phyloP scores from a whole-genome alignment of 2,113 vertebrate genomes.

The Hiodon alosoides region DNA sequence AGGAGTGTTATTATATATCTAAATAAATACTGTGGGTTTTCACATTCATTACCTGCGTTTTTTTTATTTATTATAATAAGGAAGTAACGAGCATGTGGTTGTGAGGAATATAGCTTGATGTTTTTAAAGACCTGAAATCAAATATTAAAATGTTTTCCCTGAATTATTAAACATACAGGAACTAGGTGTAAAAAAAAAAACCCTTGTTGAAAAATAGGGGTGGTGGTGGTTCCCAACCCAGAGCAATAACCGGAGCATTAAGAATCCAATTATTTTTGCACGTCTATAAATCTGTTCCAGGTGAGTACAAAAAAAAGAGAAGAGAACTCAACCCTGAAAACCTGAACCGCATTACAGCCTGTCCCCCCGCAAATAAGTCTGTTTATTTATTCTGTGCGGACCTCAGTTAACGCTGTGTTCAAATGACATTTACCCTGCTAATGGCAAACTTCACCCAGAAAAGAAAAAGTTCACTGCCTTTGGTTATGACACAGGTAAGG shows the following conservation, averaged over 20 bases:
- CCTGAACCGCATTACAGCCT: not conserved
- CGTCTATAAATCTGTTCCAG: not conserved
- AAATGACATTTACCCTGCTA: not conserved
- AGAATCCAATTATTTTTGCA: not conserved
- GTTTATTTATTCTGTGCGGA: not conserved
- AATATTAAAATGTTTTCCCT: not conserved
- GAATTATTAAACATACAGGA: not conserved
- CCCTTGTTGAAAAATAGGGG: too few relatives aligned
- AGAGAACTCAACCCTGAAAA: not conserved
- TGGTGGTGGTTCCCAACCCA: not conserved
- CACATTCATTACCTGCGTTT: slow-evolving; percentile 65
- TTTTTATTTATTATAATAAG: slow-evolving; percentile 68
- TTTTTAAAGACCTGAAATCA: not conserved
- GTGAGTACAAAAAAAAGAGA: not conserved
- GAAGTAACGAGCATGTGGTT: slow-evolving; percentile 51
- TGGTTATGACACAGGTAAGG: too few relatives aligned
- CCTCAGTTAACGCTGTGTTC: not conserved
- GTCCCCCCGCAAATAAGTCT: not conserved
- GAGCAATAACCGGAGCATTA: not conserved
- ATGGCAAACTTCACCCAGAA: not conserved
- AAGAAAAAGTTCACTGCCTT: too few relatives aligned
- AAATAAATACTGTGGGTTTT: slow-evolving; percentile 59
- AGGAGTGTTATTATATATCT: slow-evolving; percentile 32
- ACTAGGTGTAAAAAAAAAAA: not conserved
- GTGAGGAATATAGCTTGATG: slow-evolving; percentile 34